Base-by-base conservation (phyloP, 2,888 invertebrate genomes). In the Kryphioiulus occultus region DNA sequence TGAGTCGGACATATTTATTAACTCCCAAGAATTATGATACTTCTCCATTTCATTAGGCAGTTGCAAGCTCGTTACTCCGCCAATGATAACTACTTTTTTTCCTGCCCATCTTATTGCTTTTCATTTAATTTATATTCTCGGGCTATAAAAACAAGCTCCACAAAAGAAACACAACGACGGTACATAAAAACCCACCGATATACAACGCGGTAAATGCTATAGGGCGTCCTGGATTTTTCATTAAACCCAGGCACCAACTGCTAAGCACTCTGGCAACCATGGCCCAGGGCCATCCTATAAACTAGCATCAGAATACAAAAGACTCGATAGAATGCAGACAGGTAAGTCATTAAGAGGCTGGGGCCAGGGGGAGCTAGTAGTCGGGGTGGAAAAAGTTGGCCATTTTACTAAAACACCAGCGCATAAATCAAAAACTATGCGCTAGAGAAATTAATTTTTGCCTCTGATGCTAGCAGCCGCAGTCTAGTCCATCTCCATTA, bases 1-100 rank as follows among this genome's bases (percentile, higher is more conserved):
- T 85, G 85, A 85, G 85, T 85, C 85, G 44, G 86, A 86, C 86
- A 59, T 86, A 86, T 86, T 86, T 86, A 86, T 86, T 44, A 47
- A 86, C 86, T 53, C 59, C 86, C 12, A 86, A 86, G 86, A 86
- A 47, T 86, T 86, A 86, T 86, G 85, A 85, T 85, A 85, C 85
- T 85, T 85, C 44, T 44, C 85, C 85, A 85, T 44, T 85, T 85
- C 85, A 85, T 85, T 85, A 85, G 85, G 42, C 85, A 85, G 85
- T 85, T 85, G 42, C 39, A 85, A 85, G 22, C 44, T 85, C 85
- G 39, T 85, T 85, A 85, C 85, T 85, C 32, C 85, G 39, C 19
- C 85, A 85, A 85, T 85, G 85, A 85, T 86, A 86, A 86, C 47
- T 35, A 86, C 86, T 86, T 86, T 86, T 53, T 86, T 59, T 83